Evolutionary conservation across 2,888 invertebrate species (phyloP), one percentile per base, ranked within the genome.

Genomic region (Macrosiphum euphorbiae): DNA sequence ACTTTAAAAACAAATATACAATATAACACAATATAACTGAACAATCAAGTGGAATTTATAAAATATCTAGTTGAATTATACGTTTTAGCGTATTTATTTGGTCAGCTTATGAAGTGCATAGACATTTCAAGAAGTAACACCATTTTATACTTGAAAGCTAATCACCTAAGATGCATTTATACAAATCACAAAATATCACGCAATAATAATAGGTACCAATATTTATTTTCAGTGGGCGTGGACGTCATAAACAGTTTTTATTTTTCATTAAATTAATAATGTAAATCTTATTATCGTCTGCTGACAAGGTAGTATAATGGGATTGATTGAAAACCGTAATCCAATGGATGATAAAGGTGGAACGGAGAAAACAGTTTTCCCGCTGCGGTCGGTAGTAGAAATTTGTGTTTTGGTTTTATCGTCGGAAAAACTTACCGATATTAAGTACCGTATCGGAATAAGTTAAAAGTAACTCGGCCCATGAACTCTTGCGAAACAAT

Each of bases 391-490:
- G 16, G 7, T 11, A 35, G 87, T 87, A 61, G 28, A 44, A 5
- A 91, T 91, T 85, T 55, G 84, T 84, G 91, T 86, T 86, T 86
- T 86, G 58, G 58, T 92, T 86, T 61, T 61, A 41, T 58, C 44
- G 44, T n/a, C 44, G 86, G 67, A 50, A 88, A 50, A 88, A 88
- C 92, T 88, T 92, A 88, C 47, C 67, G 88, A 78, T 88, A 78
- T 88, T 92, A 85, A 89, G 93, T 89, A 89, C 89, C 88, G 61
- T 90, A 85, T 61, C 89, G 44, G 85, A 94, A 94, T 90, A 94
- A 90, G 93, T 52, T 89, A 90, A 90, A 94, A 35, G 85, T 58
- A 90, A 94, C 58, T 90, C 55, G 44, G n/a, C 47, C 52, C 58
- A 28, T 61, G 58, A 58, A 85, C 90, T 93, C 61, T 58, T 35